Evolutionary conservation across 2,888 invertebrate species (phyloP), one percentile per base, ranked within the genome.

Genomic region (Aelia acuminata): DNA sequence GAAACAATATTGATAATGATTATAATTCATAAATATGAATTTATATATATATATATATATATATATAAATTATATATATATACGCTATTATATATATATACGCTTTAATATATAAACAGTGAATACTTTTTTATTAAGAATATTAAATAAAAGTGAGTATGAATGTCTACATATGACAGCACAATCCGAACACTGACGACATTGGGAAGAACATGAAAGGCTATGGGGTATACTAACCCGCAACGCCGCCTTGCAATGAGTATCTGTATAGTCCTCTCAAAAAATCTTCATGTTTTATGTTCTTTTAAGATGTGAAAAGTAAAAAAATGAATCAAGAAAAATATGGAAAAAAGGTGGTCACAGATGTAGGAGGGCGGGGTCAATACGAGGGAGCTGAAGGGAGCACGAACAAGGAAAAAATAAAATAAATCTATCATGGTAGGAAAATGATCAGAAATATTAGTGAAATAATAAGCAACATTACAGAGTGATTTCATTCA

Each of bases 211-310:
- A 80, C 39, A 43, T 22, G 43, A 47, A 80, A 80, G 80, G 80
- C 80, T 13, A 80, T 47, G 43, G 43, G 80, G 11, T 35, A 80
- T 80, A 80, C 80, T 80, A 80, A 43, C 80, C 80, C 80, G 80
- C 80, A 80, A 43, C 43, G n/a, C 80, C 80, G 80, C 80, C 80
- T 80, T 80, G 80, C 80, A 80, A 80, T 80, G 80, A 80, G 80
- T 80, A 39, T 80, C 80, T 39, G 80, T 80, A 80, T 80, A 80
- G 39, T 80, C 80, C 80, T 80, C 39, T 43, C 80, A 80, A 47
- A 80, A 80, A 80, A 80, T 80, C 1, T 11, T 15, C 43, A 80
- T 47, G 11, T 80, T n/a, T 80, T 43, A 1, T 8, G 1, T n/a
- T 47, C 13, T 70, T n/a, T n/a, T n/a, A 5, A 35, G 13, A 3